Conservation (phyloP, 2,888 invertebrate genomes). For the Macroteleia sp. region DNA sequence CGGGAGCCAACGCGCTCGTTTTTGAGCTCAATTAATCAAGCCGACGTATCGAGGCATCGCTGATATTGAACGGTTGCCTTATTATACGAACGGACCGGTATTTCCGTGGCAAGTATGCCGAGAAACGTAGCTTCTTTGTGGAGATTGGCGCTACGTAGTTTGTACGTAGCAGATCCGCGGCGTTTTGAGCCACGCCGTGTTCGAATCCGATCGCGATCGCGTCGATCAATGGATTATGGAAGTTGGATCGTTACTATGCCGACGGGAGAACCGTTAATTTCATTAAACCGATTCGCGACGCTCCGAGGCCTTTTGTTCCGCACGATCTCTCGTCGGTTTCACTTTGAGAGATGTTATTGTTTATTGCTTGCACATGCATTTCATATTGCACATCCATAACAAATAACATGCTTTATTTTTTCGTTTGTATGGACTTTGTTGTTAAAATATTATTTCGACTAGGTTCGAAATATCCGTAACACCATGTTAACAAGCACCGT, state of each 20-base stretch:
- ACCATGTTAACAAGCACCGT: too few relatives aligned
- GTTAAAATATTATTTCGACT: too few relatives aligned
- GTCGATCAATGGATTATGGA: slow-evolving; percentile 42
- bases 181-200: neutral
- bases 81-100: slow-evolving; percentile 32
- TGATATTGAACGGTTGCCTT: slow-evolving; percentile 22
- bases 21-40: slow-evolving; percentile 54
- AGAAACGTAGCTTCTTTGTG: too few relatives aligned
- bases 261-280: slow-evolving; percentile 54
- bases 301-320: slow-evolving; percentile 55
- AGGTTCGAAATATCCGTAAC: too few relatives aligned
- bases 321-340: slow-evolving; percentile 58
- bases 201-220: slow-evolving; percentile 29
- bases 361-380: slow-evolving; percentile 28
- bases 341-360: slow-evolving; percentile 28
- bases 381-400: too few relatives aligned
- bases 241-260: slow-evolving; percentile 27
- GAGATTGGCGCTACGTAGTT: too few relatives aligned
- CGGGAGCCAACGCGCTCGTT: slow-evolving; percentile 38
- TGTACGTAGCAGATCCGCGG: neutral
- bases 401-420: too few relatives aligned
- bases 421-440: too few relatives aligned
- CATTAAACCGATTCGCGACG: slow-evolving; percentile 60
- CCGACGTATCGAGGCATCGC: slow-evolving; percentile 34
- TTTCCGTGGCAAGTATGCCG: too few relatives aligned